A percentile compares a stretch with the other conserved stretches of the same genome.
phyloP scores from a whole-genome alignment of 2,797 vertebrate species.

The Dromococcyx pavoninus region DNA sequence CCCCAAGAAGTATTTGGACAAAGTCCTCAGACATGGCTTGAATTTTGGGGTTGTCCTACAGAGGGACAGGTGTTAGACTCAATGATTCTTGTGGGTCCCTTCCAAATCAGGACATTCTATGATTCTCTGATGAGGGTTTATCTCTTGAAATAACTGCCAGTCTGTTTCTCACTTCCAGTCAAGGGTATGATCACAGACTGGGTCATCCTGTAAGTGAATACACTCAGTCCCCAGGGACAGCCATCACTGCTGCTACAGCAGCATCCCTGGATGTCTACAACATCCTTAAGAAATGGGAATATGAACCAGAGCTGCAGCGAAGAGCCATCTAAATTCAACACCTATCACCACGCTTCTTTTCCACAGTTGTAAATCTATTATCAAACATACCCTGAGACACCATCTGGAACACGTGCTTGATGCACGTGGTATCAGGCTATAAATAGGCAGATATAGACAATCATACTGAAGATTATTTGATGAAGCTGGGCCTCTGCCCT shows the following conservation, averaged over 20 bases:
- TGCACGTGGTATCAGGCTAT: not conserved
- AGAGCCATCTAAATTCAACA: not conserved
- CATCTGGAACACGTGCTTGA: not conserved
- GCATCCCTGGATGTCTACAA: not conserved
- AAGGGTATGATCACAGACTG: not conserved
- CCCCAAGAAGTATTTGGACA: not conserved
- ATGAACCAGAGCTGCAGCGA: not conserved
- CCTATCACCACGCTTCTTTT: not conserved
- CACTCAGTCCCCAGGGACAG: not conserved
- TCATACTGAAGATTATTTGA: conserved; percentile 21
- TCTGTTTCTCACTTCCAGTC: not conserved
- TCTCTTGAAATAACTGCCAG: not conserved
- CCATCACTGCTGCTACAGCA: not conserved
- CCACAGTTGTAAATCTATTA: conserved; percentile 38
- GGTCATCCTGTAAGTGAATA: not conserved
- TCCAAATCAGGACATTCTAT: no score
- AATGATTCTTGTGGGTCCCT: no score
- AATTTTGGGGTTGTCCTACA: no score
- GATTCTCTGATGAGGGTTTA: no score
- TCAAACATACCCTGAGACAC: conserved; percentile 10
- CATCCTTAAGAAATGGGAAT: not conserved
- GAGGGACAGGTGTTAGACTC: no score
- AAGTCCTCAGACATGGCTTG: no score
- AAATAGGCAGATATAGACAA: conserved; percentile 13
- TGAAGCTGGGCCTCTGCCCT: not conserved